These are phyloP conservation scores for Oreochromis spilurus DNA, from an alignment of 2,113 vertebrate species.

Conservation along the genomic window DNA sequence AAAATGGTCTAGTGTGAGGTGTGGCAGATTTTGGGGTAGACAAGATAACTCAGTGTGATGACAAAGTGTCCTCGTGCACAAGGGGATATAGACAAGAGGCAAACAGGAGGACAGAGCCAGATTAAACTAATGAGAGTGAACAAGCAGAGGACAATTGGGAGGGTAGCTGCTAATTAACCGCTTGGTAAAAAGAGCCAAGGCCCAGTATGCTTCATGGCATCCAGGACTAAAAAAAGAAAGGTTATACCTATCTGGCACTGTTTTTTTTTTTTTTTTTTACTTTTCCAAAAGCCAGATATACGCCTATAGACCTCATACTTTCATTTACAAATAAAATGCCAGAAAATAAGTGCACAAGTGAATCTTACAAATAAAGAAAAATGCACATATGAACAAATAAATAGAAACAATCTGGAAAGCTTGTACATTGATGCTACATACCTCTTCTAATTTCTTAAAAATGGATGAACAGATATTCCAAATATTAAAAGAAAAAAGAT, in stretches of 20 bases:
- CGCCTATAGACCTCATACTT: neutral
- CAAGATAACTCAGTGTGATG: constrained; percentile 17
- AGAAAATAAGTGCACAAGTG: neutral
- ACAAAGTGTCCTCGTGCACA: constrained; percentile 43
- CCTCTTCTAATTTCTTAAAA: neutral
- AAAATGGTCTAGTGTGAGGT: neutral
- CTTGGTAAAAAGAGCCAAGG: constrained; percentile 45
- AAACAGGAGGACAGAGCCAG: constrained; percentile 65
- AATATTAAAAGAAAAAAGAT: neutral
- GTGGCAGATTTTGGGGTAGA: neutral
- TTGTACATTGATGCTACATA: neutral
- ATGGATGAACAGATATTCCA: neutral
- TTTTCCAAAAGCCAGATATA: neutral
- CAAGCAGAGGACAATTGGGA: constrained; percentile 71
- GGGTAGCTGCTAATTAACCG: constrained; percentile 66
- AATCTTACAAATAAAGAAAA: neutral
- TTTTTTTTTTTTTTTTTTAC: neutral
- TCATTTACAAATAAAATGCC: neutral
- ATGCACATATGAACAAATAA: neutral
- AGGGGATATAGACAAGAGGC: constrained; percentile 48
- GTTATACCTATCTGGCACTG: neutral
- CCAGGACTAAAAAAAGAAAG: neutral
- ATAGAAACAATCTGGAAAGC: neutral
- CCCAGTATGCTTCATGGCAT: constrained; percentile 31
- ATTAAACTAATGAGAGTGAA: constrained; percentile 75